phyloP scores from a whole-genome alignment of 2,888 invertebrate genomes.

The Chrysotoxum bicinctum region DNA sequence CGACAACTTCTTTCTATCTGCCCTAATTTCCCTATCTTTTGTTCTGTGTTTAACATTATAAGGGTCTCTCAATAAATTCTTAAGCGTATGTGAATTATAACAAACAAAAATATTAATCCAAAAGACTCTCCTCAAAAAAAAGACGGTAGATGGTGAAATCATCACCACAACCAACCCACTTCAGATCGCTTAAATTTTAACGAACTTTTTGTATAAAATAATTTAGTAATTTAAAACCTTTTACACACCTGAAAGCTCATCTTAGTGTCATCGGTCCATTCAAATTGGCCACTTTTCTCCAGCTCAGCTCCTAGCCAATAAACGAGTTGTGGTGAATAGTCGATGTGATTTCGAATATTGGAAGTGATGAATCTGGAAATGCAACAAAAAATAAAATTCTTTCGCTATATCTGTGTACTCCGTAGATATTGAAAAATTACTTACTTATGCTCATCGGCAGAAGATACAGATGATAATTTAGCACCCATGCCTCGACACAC shows the following conservation, averaged over 20 bases:
- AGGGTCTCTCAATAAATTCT: too few species aligned
- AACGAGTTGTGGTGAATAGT: slow-evolving; percentile 87
- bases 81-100: too few species aligned
- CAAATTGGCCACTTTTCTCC: slow-evolving; percentile 82
- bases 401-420: background rate
- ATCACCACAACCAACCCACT: too few species aligned
- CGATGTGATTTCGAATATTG: slow-evolving; percentile 86
- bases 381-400: background rate
- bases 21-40: too few species aligned
- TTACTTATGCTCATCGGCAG: slow-evolving; percentile 86
- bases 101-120: too few species aligned
- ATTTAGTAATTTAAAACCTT: too few species aligned
- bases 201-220: too few species aligned
- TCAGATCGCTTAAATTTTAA: too few species aligned
- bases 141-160: too few species aligned
- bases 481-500: slow-evolving; percentile 89
- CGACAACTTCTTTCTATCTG: too few species aligned
- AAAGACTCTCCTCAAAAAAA: too few species aligned
- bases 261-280: slow-evolving; percentile 86
- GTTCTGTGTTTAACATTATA: too few species aligned
- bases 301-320: slow-evolving; percentile 89
- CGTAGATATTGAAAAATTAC: background rate
- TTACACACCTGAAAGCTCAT: slow-evolving; percentile 83
- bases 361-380: slow-evolving; percentile 84
- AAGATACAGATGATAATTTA: slow-evolving; percentile 86